Percentiles rank a stretch among this genome's conserved stretches.
Evolutionary conservation across 1,140 invertebrate genomes (phyloP).

Genomic region (Luehdorfia chinensis): DNA sequence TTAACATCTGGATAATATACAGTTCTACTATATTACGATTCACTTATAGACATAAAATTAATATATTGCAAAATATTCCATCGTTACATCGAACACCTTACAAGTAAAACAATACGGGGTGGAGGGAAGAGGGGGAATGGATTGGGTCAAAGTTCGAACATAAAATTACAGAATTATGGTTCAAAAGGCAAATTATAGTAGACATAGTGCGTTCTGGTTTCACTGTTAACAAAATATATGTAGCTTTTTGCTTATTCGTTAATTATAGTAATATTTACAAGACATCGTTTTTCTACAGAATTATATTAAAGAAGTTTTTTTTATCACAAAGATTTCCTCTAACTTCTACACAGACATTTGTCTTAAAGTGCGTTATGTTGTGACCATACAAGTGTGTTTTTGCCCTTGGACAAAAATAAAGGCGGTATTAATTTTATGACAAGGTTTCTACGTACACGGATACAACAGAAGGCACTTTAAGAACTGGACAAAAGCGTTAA

Average conservation of each 20-base stretch:
- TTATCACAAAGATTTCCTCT: constrained; percentile 68
- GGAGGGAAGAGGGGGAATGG: constrained; percentile 37
- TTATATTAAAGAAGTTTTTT: constrained; percentile 58
- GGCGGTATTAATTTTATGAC: too few species aligned
- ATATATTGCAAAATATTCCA: constrained; percentile 73
- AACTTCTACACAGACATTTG: constrained; percentile 47
- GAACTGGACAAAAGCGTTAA: constrained; percentile 38
- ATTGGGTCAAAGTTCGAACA: too few species aligned
- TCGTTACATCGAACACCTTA: constrained; percentile 58
- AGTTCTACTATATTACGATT: constrained; percentile 67
- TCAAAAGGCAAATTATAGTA: constrained; percentile 52
- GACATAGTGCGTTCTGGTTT: constrained; percentile 44
- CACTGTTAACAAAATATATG: constrained; percentile 70
- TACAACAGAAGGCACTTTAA: constrained; percentile 34
- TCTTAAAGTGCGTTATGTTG: constrained; percentile 28
- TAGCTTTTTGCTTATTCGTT: constrained; percentile 60
- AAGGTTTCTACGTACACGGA: too few species aligned
- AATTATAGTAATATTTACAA: constrained; percentile 61
- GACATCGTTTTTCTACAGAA: constrained; percentile 52
- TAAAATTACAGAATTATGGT: too few species aligned
- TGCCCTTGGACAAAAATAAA: too few species aligned
- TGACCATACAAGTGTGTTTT: too few species aligned
- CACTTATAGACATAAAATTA: constrained; percentile 60
- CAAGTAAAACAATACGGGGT: constrained; percentile 27
- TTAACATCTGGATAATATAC: constrained; percentile 75